phyloP scores from a whole-genome alignment of 1,140 invertebrate species.

The Drosophila biarmipes region DNA sequence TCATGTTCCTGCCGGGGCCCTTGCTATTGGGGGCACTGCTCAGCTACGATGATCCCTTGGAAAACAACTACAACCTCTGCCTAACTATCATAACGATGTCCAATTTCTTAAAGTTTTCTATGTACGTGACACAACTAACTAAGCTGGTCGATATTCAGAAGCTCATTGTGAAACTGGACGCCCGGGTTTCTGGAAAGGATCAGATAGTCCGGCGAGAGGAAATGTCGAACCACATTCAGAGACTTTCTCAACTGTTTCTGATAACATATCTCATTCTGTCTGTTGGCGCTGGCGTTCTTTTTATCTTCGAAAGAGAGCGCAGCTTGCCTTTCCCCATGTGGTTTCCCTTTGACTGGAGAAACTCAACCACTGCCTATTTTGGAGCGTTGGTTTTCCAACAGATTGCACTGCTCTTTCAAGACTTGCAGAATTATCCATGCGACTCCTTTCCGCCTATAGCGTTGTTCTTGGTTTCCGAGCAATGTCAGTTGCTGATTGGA shows the following conservation, averaged over 20 bases:
- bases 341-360: conserved; percentile 70
- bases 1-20: conserved; percentile 31
- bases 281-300: conserved; percentile 13
- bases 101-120: conserved; percentile 37
- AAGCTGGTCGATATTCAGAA: conserved; percentile 5
- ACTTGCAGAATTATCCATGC: conserved; percentile 54
- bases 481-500: conserved; percentile 56
- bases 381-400: conserved; percentile 48
- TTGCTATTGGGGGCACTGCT: conserved; percentile 22
- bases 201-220: conserved; percentile 18
- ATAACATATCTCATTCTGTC: conserved; percentile 3
- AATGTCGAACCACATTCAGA: conserved; percentile 14
- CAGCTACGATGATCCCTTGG: conserved; percentile 32
- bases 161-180: conserved; percentile 43
- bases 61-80: conserved; percentile 62
- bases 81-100: conserved; percentile 43
- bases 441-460: conserved; percentile 62
- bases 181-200: conserved; percentile 17
- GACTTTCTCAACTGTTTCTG: conserved; percentile 39
- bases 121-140: conserved; percentile 37
- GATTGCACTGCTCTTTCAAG: conserved; percentile 22
- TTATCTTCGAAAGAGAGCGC: conserved; percentile 30
- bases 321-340: conserved; percentile 55
- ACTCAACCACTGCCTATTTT: conserved; percentile 26
- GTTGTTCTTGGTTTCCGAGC: conserved; percentile 49